These are phyloP conservation scores for Microcaecilia unicolor DNA, from an alignment of 2,797 vertebrate genomes.

Conservation along the genomic window DNA sequence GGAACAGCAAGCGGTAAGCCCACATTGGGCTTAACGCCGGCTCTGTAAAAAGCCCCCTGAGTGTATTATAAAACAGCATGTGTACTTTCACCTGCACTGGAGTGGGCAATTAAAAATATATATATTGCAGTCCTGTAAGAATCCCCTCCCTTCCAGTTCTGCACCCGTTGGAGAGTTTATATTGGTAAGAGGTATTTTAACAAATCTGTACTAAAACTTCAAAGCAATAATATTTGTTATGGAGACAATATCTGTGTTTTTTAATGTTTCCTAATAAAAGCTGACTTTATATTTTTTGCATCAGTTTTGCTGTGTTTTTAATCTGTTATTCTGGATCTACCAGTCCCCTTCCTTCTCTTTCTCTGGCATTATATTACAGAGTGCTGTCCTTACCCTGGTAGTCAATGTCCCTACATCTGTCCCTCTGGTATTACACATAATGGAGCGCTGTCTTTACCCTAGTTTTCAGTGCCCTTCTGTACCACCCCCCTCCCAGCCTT, in stretches of 20 bases:
- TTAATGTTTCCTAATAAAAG: conserved; percentile 61
- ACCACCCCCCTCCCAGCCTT: conserved; percentile 24
- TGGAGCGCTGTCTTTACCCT: not conserved
- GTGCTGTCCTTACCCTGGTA: not conserved
- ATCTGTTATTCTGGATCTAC: fast-evolving
- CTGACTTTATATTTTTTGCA: conserved; percentile 67
- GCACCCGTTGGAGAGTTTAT: conserved; percentile 61
- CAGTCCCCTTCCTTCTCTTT: fast-evolving
- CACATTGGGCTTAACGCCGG: too few species aligned
- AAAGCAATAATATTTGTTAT: conserved; percentile 78
- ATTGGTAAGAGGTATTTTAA: conserved; percentile 50
- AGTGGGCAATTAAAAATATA: too few species aligned
- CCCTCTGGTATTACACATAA: not conserved
- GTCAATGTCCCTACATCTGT: not conserved
- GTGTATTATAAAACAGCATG: too few species aligned
- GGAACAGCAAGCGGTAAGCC: too few species aligned
- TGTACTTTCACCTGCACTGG: too few species aligned
- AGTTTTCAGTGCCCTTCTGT: not conserved
- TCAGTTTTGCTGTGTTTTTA: conserved; percentile 20
- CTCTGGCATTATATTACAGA: not conserved
- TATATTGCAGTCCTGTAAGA: too few species aligned
- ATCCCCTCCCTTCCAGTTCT: too few species aligned
- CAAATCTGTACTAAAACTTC: conserved; percentile 61
- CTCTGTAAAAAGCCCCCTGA: too few species aligned
- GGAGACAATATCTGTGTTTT: conserved; percentile 59